phyloP scores from a whole-genome alignment of 2,888 invertebrate species.

The Lasioglossum leucozonium region DNA sequence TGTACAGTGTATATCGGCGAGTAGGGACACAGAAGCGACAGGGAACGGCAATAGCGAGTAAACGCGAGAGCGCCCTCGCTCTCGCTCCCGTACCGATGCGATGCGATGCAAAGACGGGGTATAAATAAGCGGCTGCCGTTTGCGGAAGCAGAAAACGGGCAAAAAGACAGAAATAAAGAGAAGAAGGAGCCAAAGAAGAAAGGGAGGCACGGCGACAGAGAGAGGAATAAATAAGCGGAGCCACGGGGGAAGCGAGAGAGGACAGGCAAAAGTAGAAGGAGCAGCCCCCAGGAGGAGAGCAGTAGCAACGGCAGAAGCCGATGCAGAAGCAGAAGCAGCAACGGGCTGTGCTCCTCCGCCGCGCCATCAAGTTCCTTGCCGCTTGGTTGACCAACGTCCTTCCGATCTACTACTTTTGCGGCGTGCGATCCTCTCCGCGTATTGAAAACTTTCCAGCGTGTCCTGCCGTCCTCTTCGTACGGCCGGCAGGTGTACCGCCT shows the following conservation, averaged over 20 bases:
- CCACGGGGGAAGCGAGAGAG: conserved; percentile 74
- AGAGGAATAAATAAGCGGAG: conserved; percentile 82
- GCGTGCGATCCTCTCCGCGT: conserved; percentile 75
- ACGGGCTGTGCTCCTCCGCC: conserved; percentile 43
- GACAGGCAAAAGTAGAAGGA: conserved; percentile 61
- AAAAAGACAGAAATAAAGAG: conserved; percentile 82
- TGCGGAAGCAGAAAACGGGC: conserved; percentile 84
- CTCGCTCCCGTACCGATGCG: conserved; percentile 75
- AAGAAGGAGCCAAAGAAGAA: conserved; percentile 74
- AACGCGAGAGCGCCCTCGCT: conserved; percentile 81
- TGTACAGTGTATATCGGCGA: neutral
- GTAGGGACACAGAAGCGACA: conserved; percentile 56
- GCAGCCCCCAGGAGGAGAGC: conserved; percentile 38
- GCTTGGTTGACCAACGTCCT: conserved; percentile 66
- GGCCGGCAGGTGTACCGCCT: conserved; percentile 72
- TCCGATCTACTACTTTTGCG: conserved; percentile 75
- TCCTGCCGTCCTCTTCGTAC: conserved; percentile 61
- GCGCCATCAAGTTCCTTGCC: conserved; percentile 60
- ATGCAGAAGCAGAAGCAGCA: conserved; percentile 45
- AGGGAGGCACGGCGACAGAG: conserved; percentile 79
- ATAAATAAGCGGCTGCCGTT: conserved; percentile 85
- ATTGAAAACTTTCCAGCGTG: conserved; percentile 72
- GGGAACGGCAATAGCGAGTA: conserved; percentile 71
- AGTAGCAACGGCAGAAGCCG: conserved; percentile 50
- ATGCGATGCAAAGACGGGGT: conserved; percentile 84